phyloP scores from a whole-genome alignment of 2,797 vertebrate species.

The Sebastes vulpes region DNA sequence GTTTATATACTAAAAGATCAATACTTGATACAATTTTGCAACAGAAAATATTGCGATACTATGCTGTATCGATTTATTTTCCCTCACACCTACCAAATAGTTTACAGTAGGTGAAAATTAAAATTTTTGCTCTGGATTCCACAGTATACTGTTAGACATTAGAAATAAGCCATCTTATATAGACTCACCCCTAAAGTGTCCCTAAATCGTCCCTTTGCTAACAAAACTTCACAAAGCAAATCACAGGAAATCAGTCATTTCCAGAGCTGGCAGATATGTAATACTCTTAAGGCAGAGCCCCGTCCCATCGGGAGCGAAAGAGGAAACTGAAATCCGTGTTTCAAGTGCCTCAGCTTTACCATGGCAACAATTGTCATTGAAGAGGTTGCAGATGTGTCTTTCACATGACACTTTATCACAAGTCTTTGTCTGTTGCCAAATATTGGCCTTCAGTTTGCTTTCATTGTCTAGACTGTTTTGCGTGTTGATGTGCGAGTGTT shows the following conservation, averaged over 20 bases:
- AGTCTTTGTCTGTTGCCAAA: conserved; percentile 54
- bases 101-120: not conserved
- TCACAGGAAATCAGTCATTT: conserved; percentile 8
- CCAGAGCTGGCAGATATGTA: not conserved
- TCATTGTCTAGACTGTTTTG: conserved; percentile 26
- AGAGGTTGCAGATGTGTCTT: conserved; percentile 66
- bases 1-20: too few relatives aligned
- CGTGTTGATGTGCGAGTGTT: conserved; percentile 27
- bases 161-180: not conserved
- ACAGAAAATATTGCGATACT: too few relatives aligned
- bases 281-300: conserved; percentile 2
- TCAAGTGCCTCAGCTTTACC: conserved; percentile 43
- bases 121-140: not conserved
- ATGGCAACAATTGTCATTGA: conserved; percentile 57
- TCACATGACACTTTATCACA: conserved; percentile 27
- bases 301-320: conserved; percentile 18
- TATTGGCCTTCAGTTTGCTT: conserved; percentile 33
- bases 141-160: not conserved
- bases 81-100: not conserved
- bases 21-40: too few relatives aligned
- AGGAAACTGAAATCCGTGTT: not conserved
- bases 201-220: not conserved
- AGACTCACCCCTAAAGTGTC: not conserved
- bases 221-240: not conserved
- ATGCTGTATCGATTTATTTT: too few relatives aligned